phyloP scores from a whole-genome alignment of 1,140 invertebrate species.

The Drosophila albomicans region DNA sequence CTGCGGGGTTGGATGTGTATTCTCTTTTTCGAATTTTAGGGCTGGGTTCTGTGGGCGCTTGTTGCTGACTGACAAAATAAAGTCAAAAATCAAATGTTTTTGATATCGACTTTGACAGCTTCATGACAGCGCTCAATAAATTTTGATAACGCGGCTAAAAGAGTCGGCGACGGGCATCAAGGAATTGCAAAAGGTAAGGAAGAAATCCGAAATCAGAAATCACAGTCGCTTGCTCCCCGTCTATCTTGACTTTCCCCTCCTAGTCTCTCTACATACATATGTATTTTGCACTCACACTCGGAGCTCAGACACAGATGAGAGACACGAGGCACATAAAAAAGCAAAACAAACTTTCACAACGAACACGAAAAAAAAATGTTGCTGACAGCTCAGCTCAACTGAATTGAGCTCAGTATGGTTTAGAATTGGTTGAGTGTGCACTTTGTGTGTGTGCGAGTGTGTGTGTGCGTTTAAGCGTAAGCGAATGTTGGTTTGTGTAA shows the following conservation, averaged over 20 bases:
- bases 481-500: slow-evolving; percentile 36
- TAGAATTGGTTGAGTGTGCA: slow-evolving; percentile 21
- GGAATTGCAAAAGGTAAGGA: slow-evolving; percentile 62
- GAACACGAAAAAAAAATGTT: slow-evolving; percentile 40
- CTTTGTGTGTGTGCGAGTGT: background rate
- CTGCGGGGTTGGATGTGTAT: slow-evolving; percentile 8
- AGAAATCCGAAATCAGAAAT: slow-evolving; percentile 66
- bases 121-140: slow-evolving; percentile 84
- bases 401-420: slow-evolving; percentile 36
- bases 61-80: slow-evolving; percentile 79
- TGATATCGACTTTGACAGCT: slow-evolving; percentile 84
- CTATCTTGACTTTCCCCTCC: background rate
- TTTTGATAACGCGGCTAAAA: slow-evolving; percentile 73
- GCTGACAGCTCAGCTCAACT: slow-evolving; percentile 63
- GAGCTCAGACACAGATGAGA: background rate
- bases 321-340: slow-evolving; percentile 54
- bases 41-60: slow-evolving; percentile 44
- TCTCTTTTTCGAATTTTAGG: background rate
- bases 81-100: slow-evolving; percentile 84
- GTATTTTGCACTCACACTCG: background rate
- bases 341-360: slow-evolving; percentile 53
- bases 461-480: slow-evolving; percentile 14
- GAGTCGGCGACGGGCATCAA: slow-evolving; percentile 33
- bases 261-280: too few relatives aligned
- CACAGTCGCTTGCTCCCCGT: slow-evolving; percentile 46